A percentile compares a stretch with the other conserved stretches of the same genome.
phyloP scores from a whole-genome alignment of 2,113 vertebrate species.

The Picathartes gymnocephalus region DNA sequence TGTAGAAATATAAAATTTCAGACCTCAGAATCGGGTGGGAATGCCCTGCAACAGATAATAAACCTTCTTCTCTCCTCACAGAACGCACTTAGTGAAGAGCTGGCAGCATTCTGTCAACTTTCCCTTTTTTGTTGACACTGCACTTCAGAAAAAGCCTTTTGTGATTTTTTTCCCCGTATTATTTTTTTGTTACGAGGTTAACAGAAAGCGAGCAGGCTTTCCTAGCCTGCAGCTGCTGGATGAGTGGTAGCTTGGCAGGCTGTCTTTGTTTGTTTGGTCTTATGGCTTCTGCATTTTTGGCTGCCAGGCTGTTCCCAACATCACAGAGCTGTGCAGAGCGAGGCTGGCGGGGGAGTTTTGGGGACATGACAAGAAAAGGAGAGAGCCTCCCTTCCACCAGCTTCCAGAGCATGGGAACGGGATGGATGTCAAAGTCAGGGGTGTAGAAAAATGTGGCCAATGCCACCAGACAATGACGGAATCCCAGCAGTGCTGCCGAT shows the following conservation, averaged over 20 bases:
- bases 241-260: constrained; percentile 8
- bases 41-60: neutral
- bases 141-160: neutral
- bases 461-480: neutral
- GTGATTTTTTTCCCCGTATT: neutral
- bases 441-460: neutral
- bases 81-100: accelerated
- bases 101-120: neutral
- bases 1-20: neutral
- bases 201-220: constrained; percentile 21
- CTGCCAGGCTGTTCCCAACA: neutral
- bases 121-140: neutral
- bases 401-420: neutral
- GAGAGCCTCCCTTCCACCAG: neutral
- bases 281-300: neutral
- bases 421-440: neutral
- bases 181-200: neutral
- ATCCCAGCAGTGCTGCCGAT: neutral
- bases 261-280: constrained; percentile 17
- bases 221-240: constrained; percentile 32
- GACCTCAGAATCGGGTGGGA: neutral
- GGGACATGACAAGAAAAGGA: neutral
- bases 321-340: neutral
- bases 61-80: neutral
- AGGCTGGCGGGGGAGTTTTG: neutral